These are phyloP conservation scores for Pachymerium ferrugineum DNA, from an alignment of 2,888 invertebrate species.

Conservation along the genomic window DNA sequence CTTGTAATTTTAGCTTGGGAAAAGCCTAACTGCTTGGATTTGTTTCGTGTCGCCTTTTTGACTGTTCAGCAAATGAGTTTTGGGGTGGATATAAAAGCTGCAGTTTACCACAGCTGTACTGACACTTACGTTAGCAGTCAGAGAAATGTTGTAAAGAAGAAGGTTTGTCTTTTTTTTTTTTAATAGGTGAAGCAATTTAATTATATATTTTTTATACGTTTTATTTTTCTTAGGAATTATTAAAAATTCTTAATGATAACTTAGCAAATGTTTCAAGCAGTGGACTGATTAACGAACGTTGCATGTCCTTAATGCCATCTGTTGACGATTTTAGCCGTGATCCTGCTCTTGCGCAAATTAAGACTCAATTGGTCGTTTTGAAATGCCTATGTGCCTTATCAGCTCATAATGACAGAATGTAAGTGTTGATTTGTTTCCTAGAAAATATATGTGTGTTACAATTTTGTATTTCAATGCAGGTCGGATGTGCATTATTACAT, in stretches of 20 bases:
- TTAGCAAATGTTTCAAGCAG: background rate
- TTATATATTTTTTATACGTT: background rate
- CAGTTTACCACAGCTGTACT: slow-evolving; percentile 56
- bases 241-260: background rate
- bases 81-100: slow-evolving; percentile 55
- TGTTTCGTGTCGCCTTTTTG: slow-evolving; percentile 61
- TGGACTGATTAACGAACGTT: background rate
- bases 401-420: background rate
- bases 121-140: slow-evolving; percentile 63
- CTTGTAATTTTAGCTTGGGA: slow-evolving; percentile 53
- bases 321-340: background rate
- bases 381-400: background rate
- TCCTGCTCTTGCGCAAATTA: background rate
- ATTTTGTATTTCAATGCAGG: background rate
- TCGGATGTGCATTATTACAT: background rate
- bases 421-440: background rate
- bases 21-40: slow-evolving; percentile 58
- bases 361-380: background rate
- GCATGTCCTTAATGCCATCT: background rate
- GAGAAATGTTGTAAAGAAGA: slow-evolving; percentile 43
- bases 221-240: background rate
- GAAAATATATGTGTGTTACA: background rate
- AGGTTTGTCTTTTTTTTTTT: slow-evolving; percentile 37
- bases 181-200: background rate
- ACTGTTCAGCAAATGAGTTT: slow-evolving; percentile 60